These are phyloP conservation scores for Tryphoninae sp. DNA, from an alignment of 2,888 invertebrate genomes.

Conservation along the genomic window DNA sequence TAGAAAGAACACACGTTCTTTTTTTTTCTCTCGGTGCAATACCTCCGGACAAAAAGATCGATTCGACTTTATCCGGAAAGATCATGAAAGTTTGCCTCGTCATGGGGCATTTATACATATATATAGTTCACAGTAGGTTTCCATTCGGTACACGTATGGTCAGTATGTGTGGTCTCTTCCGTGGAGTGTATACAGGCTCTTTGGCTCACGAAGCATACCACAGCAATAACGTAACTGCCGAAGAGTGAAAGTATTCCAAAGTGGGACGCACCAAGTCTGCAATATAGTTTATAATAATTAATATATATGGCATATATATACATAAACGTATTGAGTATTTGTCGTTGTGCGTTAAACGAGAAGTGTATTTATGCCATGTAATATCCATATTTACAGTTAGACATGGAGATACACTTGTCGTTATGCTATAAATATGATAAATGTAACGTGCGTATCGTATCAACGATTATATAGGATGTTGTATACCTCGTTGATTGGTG, in stretches of 20 bases:
- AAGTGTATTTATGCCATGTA: neutral
- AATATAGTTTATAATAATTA: constrained; percentile 74
- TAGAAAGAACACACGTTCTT: neutral
- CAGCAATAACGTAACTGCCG: constrained; percentile 79
- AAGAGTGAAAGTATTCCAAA: constrained; percentile 80
- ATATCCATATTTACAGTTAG: constrained; percentile 1
- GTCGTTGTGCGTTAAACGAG: constrained; percentile 23
- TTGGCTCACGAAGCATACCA: constrained; percentile 18
- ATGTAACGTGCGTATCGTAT: neutral
- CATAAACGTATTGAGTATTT: constrained; percentile 33
- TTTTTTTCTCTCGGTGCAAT: neutral
- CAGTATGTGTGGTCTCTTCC: constrained; percentile 33
- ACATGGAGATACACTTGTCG: too few species aligned
- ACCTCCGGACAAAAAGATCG: constrained; percentile 17
- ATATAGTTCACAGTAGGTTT: constrained; percentile 16
- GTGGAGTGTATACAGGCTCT: constrained; percentile 21
- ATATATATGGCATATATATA: constrained; percentile 63
- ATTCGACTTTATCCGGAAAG: constrained; percentile 29
- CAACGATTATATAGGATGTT: neutral
- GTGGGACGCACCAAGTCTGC: constrained; percentile 73
- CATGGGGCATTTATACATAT: neutral
- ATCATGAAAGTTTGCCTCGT: constrained; percentile 39
- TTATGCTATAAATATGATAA: too few species aligned
- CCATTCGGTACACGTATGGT: constrained; percentile 49
- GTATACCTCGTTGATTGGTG: neutral